Base-by-base conservation (phyloP, 2,797 vertebrate genomes). In the Sparus aurata region DNA sequence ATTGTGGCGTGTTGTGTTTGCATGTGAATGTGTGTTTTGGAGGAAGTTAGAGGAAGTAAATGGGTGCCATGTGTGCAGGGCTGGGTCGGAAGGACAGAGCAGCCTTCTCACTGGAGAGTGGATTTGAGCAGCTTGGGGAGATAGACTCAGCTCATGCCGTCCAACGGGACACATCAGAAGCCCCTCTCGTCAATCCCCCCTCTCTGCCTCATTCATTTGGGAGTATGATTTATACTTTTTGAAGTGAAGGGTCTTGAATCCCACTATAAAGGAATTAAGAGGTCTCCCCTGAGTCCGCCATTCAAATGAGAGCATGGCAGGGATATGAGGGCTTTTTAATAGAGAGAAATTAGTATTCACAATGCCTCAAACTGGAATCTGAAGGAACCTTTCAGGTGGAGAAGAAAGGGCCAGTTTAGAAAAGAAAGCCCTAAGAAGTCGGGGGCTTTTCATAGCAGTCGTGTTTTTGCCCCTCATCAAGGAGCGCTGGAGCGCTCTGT, bases 151-250 rank as follows among this genome's bases (percentile, higher is more conserved):
- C 91, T 89, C 27, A 73, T 75, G 83, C 86, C 75, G 84, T 94
- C 92, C 90, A 72, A 91, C 89, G 92, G 93, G 93, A 95, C 93
- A 96, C 95, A 95, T 95, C 95, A 95, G 93, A 96, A 90, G 93
- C 87, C 87, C 91, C 87, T 85, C 78, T 92, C 93, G 86, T 89
- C 92, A 93, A 91, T 77, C 87, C 82, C 74, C 83, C 73, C 87
- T 75, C 89, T 75, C 85, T 90, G 88, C 89, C 89, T 91, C 91
- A n/a, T 95, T 95, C 95, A 96, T 96, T 95, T 96, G 95, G 95
- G 95, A 96, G 95, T 96, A 96, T 96, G 95, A 96, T 96, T 96
- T 96, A 95, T 94, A 96, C 95, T 95, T 96, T 96, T 95, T 96
- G 95, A 96, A 95, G 95, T 95, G 93, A 95, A 95, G 95, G 95